Conservation (phyloP, 2,797 vertebrate species). For the Acridotheres tristis region DNA sequence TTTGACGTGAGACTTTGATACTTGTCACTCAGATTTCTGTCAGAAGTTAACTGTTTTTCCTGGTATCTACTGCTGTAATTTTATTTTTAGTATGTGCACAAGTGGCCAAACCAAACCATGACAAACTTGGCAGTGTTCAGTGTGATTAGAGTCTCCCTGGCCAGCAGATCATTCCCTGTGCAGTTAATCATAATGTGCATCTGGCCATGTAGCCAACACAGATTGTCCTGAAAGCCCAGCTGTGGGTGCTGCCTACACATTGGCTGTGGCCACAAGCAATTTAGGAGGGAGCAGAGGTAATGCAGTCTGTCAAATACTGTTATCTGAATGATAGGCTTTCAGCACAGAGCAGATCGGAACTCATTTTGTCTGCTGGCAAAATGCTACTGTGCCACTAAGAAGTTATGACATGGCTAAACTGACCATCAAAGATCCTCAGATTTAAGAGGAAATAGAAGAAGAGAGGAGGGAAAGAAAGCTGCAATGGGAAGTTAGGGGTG, state of each 20-base stretch:
- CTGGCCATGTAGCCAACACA: neutral
- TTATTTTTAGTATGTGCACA: constrained; percentile 5
- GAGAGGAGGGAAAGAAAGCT: neutral
- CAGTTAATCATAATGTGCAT: neutral
- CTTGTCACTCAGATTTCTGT: constrained; percentile 42
- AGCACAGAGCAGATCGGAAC: neutral
- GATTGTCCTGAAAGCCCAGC: neutral
- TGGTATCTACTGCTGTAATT: neutral
- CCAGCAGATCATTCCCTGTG: neutral
- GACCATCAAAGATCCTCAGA: neutral
- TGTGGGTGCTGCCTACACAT: neutral
- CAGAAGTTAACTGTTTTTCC: neutral
- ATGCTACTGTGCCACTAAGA: neutral
- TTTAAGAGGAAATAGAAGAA: neutral
- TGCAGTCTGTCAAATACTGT: neutral
- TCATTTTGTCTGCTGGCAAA: neutral
- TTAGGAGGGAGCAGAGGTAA: neutral
- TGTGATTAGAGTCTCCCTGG: neutral
- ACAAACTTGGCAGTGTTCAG: neutral
- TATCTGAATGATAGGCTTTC: neutral
- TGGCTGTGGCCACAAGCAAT: neutral
- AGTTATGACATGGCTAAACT: neutral
- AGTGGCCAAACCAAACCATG: neutral
- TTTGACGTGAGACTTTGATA: neutral
- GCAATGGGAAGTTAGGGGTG: neutral